These are phyloP conservation scores for Hucho hucho DNA, from an alignment of 2,113 vertebrate genomes.

Conservation along the genomic window DNA sequence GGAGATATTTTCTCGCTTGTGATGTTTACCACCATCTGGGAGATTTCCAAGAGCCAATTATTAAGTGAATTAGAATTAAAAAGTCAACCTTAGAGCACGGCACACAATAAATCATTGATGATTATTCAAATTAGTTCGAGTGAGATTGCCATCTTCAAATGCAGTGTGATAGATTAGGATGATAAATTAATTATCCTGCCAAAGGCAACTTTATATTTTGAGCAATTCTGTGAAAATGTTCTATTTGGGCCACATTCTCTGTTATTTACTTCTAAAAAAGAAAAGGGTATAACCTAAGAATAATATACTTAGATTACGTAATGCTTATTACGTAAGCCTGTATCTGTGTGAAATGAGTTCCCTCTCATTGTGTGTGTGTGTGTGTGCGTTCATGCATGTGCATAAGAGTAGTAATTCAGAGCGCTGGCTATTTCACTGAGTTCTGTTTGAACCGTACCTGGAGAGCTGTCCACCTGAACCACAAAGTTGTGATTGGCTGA, in stretches of 20 bases:
- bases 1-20: conserved; percentile 37
- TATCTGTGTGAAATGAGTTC: background rate
- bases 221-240: background rate
- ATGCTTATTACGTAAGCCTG: conserved; percentile 29
- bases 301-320: conserved; percentile 25
- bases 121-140: background rate
- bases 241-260: background rate
- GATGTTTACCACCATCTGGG: conserved; percentile 69
- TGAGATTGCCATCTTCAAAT: background rate
- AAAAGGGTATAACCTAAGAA: conserved; percentile 1
- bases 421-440: background rate
- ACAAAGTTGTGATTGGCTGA: conserved; percentile 70
- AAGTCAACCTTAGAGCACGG: background rate
- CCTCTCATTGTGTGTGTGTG: too few relatives aligned
- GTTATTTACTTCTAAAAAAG: conserved; percentile 5
- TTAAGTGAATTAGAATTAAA: background rate
- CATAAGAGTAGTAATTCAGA: background rate
- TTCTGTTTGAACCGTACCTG: conserved; percentile 52
- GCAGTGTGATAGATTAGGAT: background rate
- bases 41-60: conserved; percentile 22
- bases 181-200: background rate
- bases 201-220: background rate
- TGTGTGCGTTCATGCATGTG: background rate
- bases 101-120: background rate
- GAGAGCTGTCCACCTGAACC: conserved; percentile 70